Evolutionary conservation across 2,113 vertebrate genomes (phyloP).

Genomic region (Uria aalge): DNA sequence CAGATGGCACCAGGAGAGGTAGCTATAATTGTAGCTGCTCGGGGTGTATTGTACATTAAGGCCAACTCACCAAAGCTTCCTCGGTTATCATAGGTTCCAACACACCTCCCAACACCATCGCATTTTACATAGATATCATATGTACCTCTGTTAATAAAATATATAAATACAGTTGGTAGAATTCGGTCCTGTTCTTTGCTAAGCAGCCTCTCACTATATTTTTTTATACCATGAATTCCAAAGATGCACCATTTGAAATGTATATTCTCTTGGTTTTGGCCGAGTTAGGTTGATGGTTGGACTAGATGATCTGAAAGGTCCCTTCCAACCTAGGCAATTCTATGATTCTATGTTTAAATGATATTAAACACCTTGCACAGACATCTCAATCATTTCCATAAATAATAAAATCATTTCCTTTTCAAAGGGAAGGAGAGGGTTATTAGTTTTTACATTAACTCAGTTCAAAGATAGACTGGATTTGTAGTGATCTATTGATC

Average conservation of each 20-base stretch:
- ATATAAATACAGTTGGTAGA: background rate
- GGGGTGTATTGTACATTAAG: constrained; percentile 98
- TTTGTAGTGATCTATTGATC: background rate
- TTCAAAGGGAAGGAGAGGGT: background rate
- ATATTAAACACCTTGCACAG: background rate
- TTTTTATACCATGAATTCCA: background rate
- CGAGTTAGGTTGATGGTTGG: too few species aligned
- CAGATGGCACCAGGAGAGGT: constrained; percentile 94
- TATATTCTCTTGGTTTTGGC: background rate
- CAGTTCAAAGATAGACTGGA: background rate
- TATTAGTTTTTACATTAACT: background rate
- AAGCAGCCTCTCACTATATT: background rate
- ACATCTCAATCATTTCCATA: background rate
- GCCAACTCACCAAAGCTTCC: constrained; percentile 98
- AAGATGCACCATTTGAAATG: background rate
- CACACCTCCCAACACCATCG: constrained; percentile 84
- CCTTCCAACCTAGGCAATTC: too few species aligned
- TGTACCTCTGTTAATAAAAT: constrained; percentile 82
- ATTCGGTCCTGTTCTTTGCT: background rate
- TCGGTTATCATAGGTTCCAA: constrained; percentile 93
- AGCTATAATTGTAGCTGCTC: constrained; percentile 96
- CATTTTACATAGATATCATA: constrained; percentile 91
- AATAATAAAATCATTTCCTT: background rate
- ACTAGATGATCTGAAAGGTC: too few species aligned
- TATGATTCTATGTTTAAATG: background rate